Evolutionary conservation across 2,113 vertebrate species (phyloP), one percentile per base, ranked within the genome.

Genomic region (Apaloderma vittatum): DNA sequence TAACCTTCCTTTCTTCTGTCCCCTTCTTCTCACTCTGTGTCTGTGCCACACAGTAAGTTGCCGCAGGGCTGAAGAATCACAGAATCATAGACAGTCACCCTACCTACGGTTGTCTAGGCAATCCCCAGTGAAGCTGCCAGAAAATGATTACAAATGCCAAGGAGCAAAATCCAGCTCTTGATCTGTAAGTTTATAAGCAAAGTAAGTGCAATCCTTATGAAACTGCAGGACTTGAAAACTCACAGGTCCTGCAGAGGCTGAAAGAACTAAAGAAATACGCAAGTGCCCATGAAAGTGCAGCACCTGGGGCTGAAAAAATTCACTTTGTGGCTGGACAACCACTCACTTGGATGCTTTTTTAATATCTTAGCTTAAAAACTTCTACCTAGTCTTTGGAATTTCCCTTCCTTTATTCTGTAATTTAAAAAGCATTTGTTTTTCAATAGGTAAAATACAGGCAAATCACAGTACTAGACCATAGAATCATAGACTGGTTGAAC

Each of bases 211-310:
- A 48, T 51, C 19, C 34, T 46, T 40, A 26, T 9, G 46, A 34
- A 67, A 66, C 27, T 82, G 19, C 40, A 88, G 40, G n/a, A 61
- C 13, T 66, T 73, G 11, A 76, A 79, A 68, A 14, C 20, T n/a
- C 0, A 0, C 11, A 65, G n/a, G 62, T 52, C 48, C 34, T 54
- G 37, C 40, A 76, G 54, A 49, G 23, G 48, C 43, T 5, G 7
- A 67, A 83, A 37, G 22, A 91, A 24, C 34, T 27, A 24, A 52
- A 79, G 54, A 74, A 74, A 63, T 20, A 68, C 8, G 57, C 0
- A 3, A 51, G 12, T 29, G 22, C 17, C 66, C 66, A n/a, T 12
- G 6, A 67, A 4, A 61, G 18, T 36, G 11, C 32, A 74, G 23
- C 51, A 71, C 15, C 45, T n/a, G 8, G 9, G 19, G 22, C 14